Base-by-base conservation (phyloP, 2,888 invertebrate genomes). In the Lasioglossum malachurum region DNA sequence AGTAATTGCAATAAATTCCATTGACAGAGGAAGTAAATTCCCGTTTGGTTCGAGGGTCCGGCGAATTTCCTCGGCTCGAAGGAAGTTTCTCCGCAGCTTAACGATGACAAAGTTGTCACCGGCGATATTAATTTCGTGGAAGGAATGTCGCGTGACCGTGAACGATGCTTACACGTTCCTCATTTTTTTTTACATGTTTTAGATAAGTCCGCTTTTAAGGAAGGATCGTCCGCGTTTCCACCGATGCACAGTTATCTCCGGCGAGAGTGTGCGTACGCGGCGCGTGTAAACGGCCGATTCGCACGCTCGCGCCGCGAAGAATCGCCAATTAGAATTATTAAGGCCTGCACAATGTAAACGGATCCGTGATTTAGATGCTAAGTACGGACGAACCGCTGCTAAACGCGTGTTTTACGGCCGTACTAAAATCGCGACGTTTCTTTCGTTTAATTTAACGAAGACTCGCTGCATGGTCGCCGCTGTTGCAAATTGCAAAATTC, bases 181-280 rank as follows among this genome's bases (percentile, higher is more conserved):
- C 19, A n/a, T 23, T 49, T 14, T 49, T 49, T n/a, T 57, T 57
- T 12, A n/a, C n/a, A 35, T 2, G 49, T 31, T 31, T 27, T 64
- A 64, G 74, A 74, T 35, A 31, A 23, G 74, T 35, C 46, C 4
- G 49, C 31, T n/a, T 74, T 74, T 53, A 53, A 74, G 23, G 74
- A 74, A 74, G 23, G 35, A 53, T 71, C 71, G 71, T 74, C 49
- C 74, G 31, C 49, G 46, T 74, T 74, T 35, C 35, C 49, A 23
- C 49, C 49, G 35, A 49, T 74, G 74, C 74, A 74, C 74, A 74
- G 74, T 74, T 74, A 74, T 73, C 46, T 19, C 14, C 10, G 46
- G 46, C 27, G 27, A 73, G 46, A 73, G 16, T 27, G 14, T 35
- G 46, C 35, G 31, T 23, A 23, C 71, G n/a, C n/a, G 23, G 71